phyloP scores from a whole-genome alignment of 2,888 invertebrate genomes.

The Erebia aethiops region DNA sequence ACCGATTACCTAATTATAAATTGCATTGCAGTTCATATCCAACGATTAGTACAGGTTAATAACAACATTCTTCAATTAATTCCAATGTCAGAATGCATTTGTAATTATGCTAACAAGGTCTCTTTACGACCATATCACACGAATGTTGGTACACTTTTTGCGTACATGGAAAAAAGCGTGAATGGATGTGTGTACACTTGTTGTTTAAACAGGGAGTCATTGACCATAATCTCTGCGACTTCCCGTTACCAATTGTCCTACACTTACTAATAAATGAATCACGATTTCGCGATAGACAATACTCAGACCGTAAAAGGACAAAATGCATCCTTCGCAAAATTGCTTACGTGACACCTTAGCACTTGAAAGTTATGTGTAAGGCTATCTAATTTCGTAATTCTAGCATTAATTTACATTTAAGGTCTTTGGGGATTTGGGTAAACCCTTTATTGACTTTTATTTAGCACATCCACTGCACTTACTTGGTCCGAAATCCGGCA shows the following conservation, averaged over 20 bases:
- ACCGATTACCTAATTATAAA: slow-evolving; percentile 13
- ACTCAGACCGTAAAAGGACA: slow-evolving; percentile 43
- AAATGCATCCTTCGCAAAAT: slow-evolving; percentile 41
- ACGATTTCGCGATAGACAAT: slow-evolving; percentile 47
- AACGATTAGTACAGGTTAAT: slow-evolving; percentile 17
- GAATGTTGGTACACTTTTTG: slow-evolving; percentile 18
- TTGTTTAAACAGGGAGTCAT: slow-evolving; percentile 62
- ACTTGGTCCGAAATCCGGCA: slow-evolving; percentile 93
- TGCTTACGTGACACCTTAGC: slow-evolving; percentile 48
- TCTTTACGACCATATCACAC: slow-evolving; percentile 24
- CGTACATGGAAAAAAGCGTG: slow-evolving; percentile 10
- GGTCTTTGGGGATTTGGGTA: slow-evolving; percentile 16
- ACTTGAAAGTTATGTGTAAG: slow-evolving; percentile 11
- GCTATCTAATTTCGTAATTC: slow-evolving; percentile 10
- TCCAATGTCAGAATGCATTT: slow-evolving; percentile 41
- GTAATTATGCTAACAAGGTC: slow-evolving; percentile 39
- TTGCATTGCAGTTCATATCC: slow-evolving; percentile 5
- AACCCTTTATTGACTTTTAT: slow-evolving; percentile 35
- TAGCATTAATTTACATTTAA: neutral
- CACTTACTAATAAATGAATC: slow-evolving; percentile 63
- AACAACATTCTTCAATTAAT: slow-evolving; percentile 36
- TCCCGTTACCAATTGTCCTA: slow-evolving; percentile 72
- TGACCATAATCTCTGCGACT: slow-evolving; percentile 68
- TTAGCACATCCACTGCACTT: slow-evolving; percentile 61
- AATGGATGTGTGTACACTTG: slow-evolving; percentile 50